Base-by-base conservation (phyloP, 2,113 vertebrate species). In the Boleophthalmus pectinirostris region DNA sequence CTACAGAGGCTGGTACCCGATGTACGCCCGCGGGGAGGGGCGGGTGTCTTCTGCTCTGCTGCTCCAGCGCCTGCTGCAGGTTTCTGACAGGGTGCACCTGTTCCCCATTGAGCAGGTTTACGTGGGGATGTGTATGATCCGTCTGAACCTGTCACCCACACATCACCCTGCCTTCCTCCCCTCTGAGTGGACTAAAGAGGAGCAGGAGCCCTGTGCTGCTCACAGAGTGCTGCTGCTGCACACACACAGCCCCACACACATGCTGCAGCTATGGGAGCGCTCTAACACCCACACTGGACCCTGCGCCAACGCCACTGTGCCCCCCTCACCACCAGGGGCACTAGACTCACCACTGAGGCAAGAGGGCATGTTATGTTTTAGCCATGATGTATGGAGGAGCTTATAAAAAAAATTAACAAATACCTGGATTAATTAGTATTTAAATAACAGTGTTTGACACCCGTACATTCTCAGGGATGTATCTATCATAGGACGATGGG, bases 71-170 rank as follows among this genome's bases (percentile, higher is more conserved):
- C 91, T 95, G 3, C 51, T 81, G 3, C 0, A 61, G 13, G 67
- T 90, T 1, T 91, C 92, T 1, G 75, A 79, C 54, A 87, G 78
- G 18, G 82, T 95, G 46, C 78, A 90, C 75, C 86, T 94, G 29
- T 94, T 87, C 71, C 94, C 94, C 57, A 94, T 94, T 8, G 93
- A 94, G 1, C 93, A 94, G 0, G 91, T 94, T 16, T 94, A 87
- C 3, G 79, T 94, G 11, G 94, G 94, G 13, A 94, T 94, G 93
- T 94, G 94, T 68, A 87, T 95, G 79, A 1, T 49, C 9, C 84
- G 85, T 12, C 85, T 95, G 0, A 86, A 90, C 0, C 49, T 86
- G 11, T 5, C 25, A 0, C 92, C 92, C 0, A 16, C 43, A 3
- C 70, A 89, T 70, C 84, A 94, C 68, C 82, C 86, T 0, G 93